Evolutionary conservation across 2,113 vertebrate genomes (phyloP).

Genomic region (Gadus chalcogrammus): DNA sequence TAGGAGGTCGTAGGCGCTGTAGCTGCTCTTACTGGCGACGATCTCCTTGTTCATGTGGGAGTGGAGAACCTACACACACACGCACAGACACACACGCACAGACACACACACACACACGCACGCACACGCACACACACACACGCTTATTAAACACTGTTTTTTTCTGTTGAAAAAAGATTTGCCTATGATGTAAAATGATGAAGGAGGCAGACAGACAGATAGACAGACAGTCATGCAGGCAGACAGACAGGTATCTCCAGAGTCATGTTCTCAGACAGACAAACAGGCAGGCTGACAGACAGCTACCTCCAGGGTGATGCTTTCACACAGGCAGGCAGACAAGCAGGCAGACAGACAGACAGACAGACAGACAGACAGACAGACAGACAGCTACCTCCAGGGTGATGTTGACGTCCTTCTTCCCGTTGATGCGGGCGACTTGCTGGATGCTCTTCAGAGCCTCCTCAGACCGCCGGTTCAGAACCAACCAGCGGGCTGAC

Average conservation of each 20-base stretch:
- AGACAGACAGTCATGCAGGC: neutral
- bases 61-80: constrained; percentile 66
- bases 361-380: too few species aligned
- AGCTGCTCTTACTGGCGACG: neutral
- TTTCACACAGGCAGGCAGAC: too few species aligned
- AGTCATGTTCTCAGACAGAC: too few species aligned
- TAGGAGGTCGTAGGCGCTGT: constrained; percentile 67
- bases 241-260: neutral
- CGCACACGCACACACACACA: too few species aligned
- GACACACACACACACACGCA: too few species aligned
- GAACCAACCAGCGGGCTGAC: constrained; percentile 79
- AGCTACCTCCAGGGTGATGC: too few species aligned
- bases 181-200: too few species aligned
- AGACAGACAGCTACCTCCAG: too few species aligned
- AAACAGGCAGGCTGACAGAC: too few species aligned
- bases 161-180: too few species aligned
- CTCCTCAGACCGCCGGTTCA: constrained; percentile 51
- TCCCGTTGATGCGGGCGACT: constrained; percentile 77
- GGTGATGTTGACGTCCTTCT: constrained; percentile 65
- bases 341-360: too few species aligned
- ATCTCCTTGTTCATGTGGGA: constrained; percentile 79
- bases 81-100: too few species aligned
- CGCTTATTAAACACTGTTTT: neutral
- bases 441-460: constrained; percentile 72
- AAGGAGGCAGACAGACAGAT: neutral